Conservation (phyloP, 2,888 invertebrate genomes). For the Limnephilus marmoratus region DNA sequence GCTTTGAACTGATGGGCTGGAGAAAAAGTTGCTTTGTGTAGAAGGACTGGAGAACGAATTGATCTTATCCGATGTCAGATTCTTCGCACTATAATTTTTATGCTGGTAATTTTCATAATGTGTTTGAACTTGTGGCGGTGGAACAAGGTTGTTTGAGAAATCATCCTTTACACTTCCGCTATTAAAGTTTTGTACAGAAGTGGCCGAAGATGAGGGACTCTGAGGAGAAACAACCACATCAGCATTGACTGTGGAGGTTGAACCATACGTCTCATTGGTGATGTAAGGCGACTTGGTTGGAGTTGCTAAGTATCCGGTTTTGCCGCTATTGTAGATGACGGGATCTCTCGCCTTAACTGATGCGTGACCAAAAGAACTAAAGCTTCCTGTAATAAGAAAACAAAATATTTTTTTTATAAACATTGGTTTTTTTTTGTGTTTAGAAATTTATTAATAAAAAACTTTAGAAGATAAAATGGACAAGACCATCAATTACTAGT, state of each 20-base stretch:
- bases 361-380: slow-evolving; percentile 79
- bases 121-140: slow-evolving; percentile 70
- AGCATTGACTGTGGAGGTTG: slow-evolving; percentile 71
- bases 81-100: slow-evolving; percentile 69
- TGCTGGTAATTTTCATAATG: slow-evolving; percentile 64
- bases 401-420: background rate
- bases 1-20: background rate
- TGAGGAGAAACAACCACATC: slow-evolving; percentile 68
- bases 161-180: slow-evolving; percentile 70
- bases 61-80: slow-evolving; percentile 23
- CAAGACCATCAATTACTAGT: background rate
- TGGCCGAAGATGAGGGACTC: slow-evolving; percentile 67
- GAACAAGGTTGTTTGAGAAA: slow-evolving; percentile 73
- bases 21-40: slow-evolving; percentile 70
- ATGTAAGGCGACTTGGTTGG: slow-evolving; percentile 69
- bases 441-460: background rate
- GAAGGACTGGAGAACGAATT: slow-evolving; percentile 45
- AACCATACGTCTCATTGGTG: slow-evolving; percentile 69
- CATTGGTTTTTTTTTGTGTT: background rate
- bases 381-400: slow-evolving; percentile 74
- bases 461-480: background rate
- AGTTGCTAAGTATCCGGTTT: slow-evolving; percentile 73
- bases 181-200: slow-evolving; percentile 67
- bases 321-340: slow-evolving; percentile 70
- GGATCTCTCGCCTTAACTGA: slow-evolving; percentile 77